Conservation (phyloP, 2,888 invertebrate species). For the Caenorhabditis sp. region DNA sequence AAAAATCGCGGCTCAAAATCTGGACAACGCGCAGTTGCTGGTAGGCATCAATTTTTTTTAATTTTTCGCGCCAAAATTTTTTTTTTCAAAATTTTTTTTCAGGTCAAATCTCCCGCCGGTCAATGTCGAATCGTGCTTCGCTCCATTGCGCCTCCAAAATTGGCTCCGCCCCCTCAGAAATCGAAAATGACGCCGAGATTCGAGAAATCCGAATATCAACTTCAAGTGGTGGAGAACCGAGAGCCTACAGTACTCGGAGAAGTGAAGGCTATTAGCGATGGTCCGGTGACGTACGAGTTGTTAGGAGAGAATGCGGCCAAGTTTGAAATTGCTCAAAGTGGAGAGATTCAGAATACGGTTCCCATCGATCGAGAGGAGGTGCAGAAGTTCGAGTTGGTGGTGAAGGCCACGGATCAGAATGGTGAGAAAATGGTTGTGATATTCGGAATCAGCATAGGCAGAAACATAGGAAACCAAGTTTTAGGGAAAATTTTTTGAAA, state of each 20-base stretch:
- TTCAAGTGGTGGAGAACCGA: conserved; percentile 67
- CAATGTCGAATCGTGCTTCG: conserved; percentile 54
- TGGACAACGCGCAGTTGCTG: conserved; percentile 61
- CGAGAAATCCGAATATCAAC: conserved; percentile 59
- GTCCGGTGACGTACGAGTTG: conserved; percentile 29
- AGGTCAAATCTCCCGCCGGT: conserved; percentile 37
- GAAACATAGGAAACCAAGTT: not conserved
- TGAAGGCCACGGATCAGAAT: conserved; percentile 68
- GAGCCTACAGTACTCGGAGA: conserved; percentile 59
- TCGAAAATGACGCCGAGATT: conserved; percentile 39
- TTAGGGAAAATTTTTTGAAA: not conserved
- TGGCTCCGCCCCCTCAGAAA: conserved; percentile 20
- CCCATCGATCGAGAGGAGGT: conserved; percentile 71
- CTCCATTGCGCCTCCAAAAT: conserved; percentile 20
- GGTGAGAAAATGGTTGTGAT: conserved; percentile 29
- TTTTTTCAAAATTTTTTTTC: conserved; percentile 5
- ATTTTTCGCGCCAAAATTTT: not conserved
- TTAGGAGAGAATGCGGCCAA: conserved; percentile 52
- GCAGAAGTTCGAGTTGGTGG: conserved; percentile 65
- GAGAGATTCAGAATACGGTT: conserved; percentile 60
- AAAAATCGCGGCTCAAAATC: conserved; percentile 45
- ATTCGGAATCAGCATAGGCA: not conserved
- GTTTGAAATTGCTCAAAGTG: conserved; percentile 63
- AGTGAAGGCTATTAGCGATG: conserved; percentile 46
- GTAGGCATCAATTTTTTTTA: too few species aligned